phyloP scores from a whole-genome alignment of 1,140 invertebrate species.

The Psilanteris sp. region DNA sequence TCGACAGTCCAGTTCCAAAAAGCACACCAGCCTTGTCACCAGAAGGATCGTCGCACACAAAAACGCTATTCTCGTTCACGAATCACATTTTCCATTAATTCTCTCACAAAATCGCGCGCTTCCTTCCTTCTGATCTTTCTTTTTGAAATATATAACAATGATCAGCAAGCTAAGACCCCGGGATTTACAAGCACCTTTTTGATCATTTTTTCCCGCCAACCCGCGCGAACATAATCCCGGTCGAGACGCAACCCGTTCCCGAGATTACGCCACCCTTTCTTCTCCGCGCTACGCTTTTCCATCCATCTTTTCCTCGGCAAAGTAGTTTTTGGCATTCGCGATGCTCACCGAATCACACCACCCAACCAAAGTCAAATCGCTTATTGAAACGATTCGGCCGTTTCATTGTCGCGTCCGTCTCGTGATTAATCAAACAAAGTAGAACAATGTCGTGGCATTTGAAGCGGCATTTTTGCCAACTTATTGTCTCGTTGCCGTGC shows the following conservation, averaged over 20 bases:
- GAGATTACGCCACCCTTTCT: slow-evolving; percentile 23
- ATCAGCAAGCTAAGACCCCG: slow-evolving; percentile 31
- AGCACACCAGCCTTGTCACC: slow-evolving; percentile 17
- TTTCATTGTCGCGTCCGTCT: not conserved
- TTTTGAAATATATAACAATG: slow-evolving; percentile 47
- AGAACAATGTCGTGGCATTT: slow-evolving; percentile 1
- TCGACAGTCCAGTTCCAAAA: slow-evolving; percentile 11
- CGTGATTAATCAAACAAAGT: slow-evolving; percentile 15
- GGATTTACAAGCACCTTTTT: slow-evolving; percentile 46
- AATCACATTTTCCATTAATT: slow-evolving; percentile 27
- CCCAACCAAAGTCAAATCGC: slow-evolving; percentile 32
- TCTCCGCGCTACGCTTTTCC: not conserved
- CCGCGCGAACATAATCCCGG: slow-evolving; percentile 37
- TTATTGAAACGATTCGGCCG: slow-evolving; percentile 4
- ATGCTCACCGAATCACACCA: slow-evolving; percentile 33
- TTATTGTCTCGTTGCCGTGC: not conserved
- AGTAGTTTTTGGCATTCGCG: slow-evolving; percentile 41
- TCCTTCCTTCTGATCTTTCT: slow-evolving; percentile 47
- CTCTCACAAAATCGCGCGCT: slow-evolving; percentile 26
- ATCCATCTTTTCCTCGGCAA: slow-evolving; percentile 6
- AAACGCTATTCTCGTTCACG: slow-evolving; percentile 10
- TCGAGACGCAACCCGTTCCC: slow-evolving; percentile 8
- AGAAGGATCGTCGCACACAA: slow-evolving; percentile 4
- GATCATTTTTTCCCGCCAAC: slow-evolving; percentile 36
- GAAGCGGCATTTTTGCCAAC: not conserved